Base-by-base conservation (phyloP, 2,888 invertebrate genomes). In the Polietes domitor region DNA sequence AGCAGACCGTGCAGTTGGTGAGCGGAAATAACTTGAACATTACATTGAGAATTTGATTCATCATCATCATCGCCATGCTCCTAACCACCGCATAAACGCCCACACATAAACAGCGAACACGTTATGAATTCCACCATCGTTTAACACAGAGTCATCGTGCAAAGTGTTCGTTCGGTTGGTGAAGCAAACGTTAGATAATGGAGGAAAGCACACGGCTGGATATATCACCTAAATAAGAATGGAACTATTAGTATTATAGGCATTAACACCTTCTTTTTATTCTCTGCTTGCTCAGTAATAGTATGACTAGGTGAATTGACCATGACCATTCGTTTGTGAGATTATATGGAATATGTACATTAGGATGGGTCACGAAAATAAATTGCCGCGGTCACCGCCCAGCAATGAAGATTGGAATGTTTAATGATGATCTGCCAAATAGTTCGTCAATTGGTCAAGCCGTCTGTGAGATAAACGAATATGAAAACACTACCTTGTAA, bases 1-100 rank as follows among this genome's bases (percentile, higher is more conserved):
- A 24, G 10, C 24, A 68, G 37, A 15, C 37, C 15, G 41, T 58
- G 24, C 15, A 17, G 41, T 68, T 41, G 43, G 2, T 24, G 12
- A 68, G n/a, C 68, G 68, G 68, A 68, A 68, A 68, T 68, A 43
- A 68, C 68, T 24, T 68, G 68, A 68, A 68, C 68, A 43, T 68
- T 43, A 68, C 43, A 68, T 68, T 68, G 10, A 3, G 68, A 68
- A 68, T 68, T 68, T 41, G 68, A 43, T 43, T 24, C 24, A 68
- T 68, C 24, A 28, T 32, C 9, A 32, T n/a, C n/a, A n/a, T n/a
- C n/a, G n/a, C n/a, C n/a, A 9, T 24, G 41, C 7, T n/a, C 17
- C 61, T 2, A 26, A 1, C 15, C 12, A n/a, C n/a, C 47, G 47
- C 47, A 47, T 47, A n/a, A 47, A 47, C 47, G 47, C 17, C 24